Base-by-base conservation (phyloP, 2,888 invertebrate genomes). In the Terebella lapidaria region DNA sequence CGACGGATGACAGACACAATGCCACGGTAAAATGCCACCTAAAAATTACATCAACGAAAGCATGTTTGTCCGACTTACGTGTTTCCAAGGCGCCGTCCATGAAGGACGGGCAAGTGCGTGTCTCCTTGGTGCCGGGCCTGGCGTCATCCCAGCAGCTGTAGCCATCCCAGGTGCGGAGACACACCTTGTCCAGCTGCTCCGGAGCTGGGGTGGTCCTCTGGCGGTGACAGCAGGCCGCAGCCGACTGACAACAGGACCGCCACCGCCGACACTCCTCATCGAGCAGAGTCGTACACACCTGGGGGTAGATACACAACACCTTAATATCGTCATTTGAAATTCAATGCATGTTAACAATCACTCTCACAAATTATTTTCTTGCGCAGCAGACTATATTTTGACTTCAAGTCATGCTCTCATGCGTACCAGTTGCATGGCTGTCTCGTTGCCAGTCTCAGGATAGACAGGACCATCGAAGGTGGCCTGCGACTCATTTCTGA, bases 121-220 rank as follows among this genome's bases (percentile, higher is more conserved):
- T 56, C 22, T 49, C 58, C 28, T 47, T 59, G 20, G 4, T 22
- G 25, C 61, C 63, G 2, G 61, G 49, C 25, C 25, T 10, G 3
- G 66, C 56, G 29, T 55, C 59, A 29, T 56, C 59, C 69, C 69
- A 69, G 56, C 69, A 69, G n/a, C 61, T 56, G 58, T 61, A 67
- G 3, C 69, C 69, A 30, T 69, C 69, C 69, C 69, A 69, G 2
- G 62, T 63, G 20, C 53, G 46, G 1, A 55, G 65, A 54, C 67
- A 67, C n/a, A 24, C 49, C 15, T 22, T 24, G 5, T 22, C 18
- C n/a, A 27, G 53, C 4, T 27, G 25, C 20, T 26, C 27, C 25
- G 10, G 28, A 20, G 42, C 4, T 29, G 60, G 25, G 3, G 2
- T 1, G 24, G 22, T 5, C 51, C 30, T 24, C 45, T 57, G 56